These are phyloP conservation scores for Girardinichthys multiradiatus DNA, from an alignment of 2,113 vertebrate species.

Conservation along the genomic window DNA sequence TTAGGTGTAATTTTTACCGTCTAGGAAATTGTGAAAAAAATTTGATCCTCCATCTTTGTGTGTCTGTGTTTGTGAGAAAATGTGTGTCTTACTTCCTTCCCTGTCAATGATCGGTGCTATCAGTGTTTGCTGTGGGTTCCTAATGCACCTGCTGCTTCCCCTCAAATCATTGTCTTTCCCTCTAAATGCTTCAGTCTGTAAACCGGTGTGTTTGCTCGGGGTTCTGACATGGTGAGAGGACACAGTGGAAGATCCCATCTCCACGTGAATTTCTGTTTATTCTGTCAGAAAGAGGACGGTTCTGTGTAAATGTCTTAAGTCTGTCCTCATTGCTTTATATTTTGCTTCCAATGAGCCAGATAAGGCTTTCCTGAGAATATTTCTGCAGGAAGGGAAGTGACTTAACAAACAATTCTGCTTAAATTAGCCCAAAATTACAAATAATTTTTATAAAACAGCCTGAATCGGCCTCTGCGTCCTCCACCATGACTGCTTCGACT, in stretches of 20 bases:
- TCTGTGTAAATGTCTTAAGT: neutral
- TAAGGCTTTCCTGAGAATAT: neutral
- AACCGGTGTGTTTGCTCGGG: constrained; percentile 39
- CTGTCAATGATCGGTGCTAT: constrained; percentile 53
- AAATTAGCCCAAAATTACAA: neutral
- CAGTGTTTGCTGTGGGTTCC: constrained; percentile 62
- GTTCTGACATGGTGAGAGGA: constrained; percentile 39
- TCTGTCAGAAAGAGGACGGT: neutral
- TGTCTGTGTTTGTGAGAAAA: constrained; percentile 33
- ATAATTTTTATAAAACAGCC: neutral
- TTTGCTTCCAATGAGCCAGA: neutral
- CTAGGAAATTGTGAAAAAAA: too few species aligned
- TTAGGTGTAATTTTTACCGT: too few species aligned
- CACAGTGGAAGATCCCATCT: constrained; percentile 56
- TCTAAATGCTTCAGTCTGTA: constrained; percentile 43
- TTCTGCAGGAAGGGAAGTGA: neutral
- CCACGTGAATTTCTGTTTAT: neutral
- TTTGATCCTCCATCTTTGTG: constrained; percentile 29
- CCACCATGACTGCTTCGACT: constrained; percentile 31
- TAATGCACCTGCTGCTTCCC: constrained; percentile 30
- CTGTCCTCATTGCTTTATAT: neutral
- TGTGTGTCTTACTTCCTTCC: constrained; percentile 17
- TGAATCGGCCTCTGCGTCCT: constrained; percentile 57
- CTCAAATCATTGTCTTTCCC: constrained; percentile 31
- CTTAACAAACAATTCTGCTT: too few species aligned